These are phyloP conservation scores for Heteractis magnifica DNA, from an alignment of 92 coral and sea anemone genomes.

Conservation along the genomic window DNA sequence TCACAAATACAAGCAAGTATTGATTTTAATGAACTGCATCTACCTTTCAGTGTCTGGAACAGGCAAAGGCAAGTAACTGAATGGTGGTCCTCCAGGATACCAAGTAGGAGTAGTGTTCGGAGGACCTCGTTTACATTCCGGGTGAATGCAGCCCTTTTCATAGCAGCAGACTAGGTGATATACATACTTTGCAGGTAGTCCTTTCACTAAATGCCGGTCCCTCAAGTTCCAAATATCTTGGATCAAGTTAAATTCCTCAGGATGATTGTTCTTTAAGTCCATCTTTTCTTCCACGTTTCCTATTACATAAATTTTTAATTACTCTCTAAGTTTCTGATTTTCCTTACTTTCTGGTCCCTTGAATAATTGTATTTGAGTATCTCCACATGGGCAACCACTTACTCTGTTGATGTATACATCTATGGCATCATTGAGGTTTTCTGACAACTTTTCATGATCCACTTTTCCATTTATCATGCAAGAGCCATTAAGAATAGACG, in stretches of 20 bases:
- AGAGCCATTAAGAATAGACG: constrained; percentile 21
- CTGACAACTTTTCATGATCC: background rate
- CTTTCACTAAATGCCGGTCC: constrained; percentile 4
- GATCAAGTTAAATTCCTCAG: too few species aligned
- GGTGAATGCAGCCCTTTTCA: constrained; percentile 24
- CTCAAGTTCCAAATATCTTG: background rate
- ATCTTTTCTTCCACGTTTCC: constrained; percentile 31
- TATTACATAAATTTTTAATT: constrained; percentile 35
- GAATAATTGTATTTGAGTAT: background rate
- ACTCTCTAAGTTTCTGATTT: constrained; percentile 32
- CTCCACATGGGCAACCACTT: constrained; percentile 6
- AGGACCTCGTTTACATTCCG: constrained; percentile 1
- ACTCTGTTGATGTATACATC: constrained; percentile 21
- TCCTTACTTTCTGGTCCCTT: constrained; percentile 12
- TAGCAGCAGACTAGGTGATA: constrained; percentile 42
- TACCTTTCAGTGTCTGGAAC: constrained; percentile 50
- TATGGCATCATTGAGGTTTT: constrained; percentile 5
- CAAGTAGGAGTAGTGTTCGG: constrained; percentile 30
- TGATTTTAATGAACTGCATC: background rate
- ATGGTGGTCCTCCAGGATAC: constrained; percentile 56
- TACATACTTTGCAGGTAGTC: constrained; percentile 29
- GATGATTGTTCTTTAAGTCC: background rate
- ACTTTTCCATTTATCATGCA: background rate
- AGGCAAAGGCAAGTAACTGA: constrained; percentile 45
- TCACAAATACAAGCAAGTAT: too few species aligned